Conservation (phyloP, 2,113 vertebrate genomes). For the Apaloderma vittatum region DNA sequence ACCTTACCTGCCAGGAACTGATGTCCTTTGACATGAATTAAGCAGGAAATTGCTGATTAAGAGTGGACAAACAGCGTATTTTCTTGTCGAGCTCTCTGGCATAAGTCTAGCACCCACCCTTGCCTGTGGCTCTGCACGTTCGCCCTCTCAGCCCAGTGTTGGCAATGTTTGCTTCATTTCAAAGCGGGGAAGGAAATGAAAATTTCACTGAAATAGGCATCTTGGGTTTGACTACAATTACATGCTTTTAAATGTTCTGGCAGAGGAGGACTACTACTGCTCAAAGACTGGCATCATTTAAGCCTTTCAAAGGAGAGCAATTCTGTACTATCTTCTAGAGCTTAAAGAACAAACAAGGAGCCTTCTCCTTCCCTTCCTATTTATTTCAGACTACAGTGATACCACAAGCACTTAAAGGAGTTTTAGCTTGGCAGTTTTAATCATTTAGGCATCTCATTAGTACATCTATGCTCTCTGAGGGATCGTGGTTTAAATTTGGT, state of each 20-base stretch:
- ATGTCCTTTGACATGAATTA: not conserved
- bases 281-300: not conserved
- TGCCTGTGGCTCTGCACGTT: not conserved
- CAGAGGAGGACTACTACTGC: not conserved
- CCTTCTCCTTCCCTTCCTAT: not conserved
- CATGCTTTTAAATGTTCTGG: not conserved
- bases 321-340: not conserved
- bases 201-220: not conserved
- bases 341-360: not conserved
- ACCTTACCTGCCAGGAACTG: not conserved
- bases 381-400: not conserved
- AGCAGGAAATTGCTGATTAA: not conserved
- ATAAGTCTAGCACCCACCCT: not conserved
- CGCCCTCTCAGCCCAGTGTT: not conserved
- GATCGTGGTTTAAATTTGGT: not conserved
- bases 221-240: not conserved
- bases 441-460: not conserved
- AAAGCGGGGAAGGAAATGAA: not conserved
- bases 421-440: not conserved
- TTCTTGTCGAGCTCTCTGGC: not conserved
- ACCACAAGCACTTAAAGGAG: not conserved
- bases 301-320: not conserved
- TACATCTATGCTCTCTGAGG: not conserved
- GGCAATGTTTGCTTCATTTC: constrained; percentile 13
- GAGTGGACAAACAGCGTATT: not conserved